phyloP scores from a whole-genome alignment of 2,888 invertebrate species.

The Diaphora mendica region DNA sequence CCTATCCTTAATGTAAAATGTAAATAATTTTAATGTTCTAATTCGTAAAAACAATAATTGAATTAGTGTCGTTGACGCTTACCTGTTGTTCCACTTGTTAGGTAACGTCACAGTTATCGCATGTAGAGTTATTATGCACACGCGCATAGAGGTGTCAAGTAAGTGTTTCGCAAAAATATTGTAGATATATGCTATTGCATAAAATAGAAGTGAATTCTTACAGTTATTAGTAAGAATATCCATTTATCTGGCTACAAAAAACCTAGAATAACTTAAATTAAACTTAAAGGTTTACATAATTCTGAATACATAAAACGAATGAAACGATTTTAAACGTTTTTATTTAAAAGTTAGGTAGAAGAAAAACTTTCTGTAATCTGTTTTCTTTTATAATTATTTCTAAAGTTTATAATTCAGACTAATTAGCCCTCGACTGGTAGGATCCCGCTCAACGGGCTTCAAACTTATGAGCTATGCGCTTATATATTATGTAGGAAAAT shows the following conservation, averaged over 20 bases:
- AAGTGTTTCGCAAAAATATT: slow-evolving; percentile 36
- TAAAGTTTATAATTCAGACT: neutral
- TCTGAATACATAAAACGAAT: neutral
- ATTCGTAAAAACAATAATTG: slow-evolving; percentile 66
- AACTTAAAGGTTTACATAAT: neutral
- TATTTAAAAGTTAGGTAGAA: neutral
- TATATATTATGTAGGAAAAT: slow-evolving; percentile 21
- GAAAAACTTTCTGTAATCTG: too few relatives aligned
- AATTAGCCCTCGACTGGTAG: too few relatives aligned
- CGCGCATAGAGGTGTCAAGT: slow-evolving; percentile 18
- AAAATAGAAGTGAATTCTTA: slow-evolving; percentile 19
- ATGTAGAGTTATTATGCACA: slow-evolving; percentile 17
- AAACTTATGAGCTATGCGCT: slow-evolving; percentile 12
- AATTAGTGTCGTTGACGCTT: slow-evolving; percentile 52
- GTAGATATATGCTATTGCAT: slow-evolving; percentile 20
- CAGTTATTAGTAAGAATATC: neutral
- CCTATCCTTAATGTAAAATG: slow-evolving; percentile 65
- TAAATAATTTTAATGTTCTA: slow-evolving; percentile 69
- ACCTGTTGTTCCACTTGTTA: slow-evolving; percentile 38
- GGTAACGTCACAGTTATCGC: slow-evolving; percentile 27
- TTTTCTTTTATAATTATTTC: too few relatives aligned
- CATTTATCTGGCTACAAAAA: neutral
- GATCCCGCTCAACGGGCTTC: too few relatives aligned
- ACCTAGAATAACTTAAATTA: neutral
- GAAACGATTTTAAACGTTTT: neutral